Base-by-base conservation (phyloP, 2,888 invertebrate genomes). In the Drosophila multiciliata region DNA sequence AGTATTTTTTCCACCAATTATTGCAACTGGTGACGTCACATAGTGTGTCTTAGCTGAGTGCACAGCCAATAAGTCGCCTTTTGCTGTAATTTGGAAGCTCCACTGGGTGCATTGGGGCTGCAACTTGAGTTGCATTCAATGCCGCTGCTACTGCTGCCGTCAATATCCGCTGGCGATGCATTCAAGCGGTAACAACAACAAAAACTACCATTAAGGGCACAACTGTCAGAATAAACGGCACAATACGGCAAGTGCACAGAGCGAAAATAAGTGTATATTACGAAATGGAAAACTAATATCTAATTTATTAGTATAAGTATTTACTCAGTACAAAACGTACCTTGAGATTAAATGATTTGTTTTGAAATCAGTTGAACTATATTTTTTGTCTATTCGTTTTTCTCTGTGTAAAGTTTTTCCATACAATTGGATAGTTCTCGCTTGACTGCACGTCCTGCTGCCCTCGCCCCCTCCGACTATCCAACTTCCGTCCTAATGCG, bases 91-190 rank as follows among this genome's bases (percentile, higher is more conserved):
- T 64, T 52, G 66, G 36, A 36, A 50, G 75, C 64, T 49, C 20
- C 67, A 57, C 36, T 54, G 11, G 36, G 54, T 54, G 17, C 38
- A 12, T 54, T 58, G 33, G 45, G 35, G 12, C 53, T 48, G 36
- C 55, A 45, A 29, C 23, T 50, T 35, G 57, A 52, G 58, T 40
- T 77, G 87, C 87, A 82, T 70, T 77, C 32, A 63, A 50, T 36
- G 36, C 58, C 66, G 64, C 61, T 70, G 83, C 65, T 81, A 89
- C 86, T 84, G 64, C 20, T 45, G 45, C 70, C 64, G 83, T 59
- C 83, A 89, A 84, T 84, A 89, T 89, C 83, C 83, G 83, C 81
- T 78, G 73, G 70, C 82, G 52, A 79, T 84, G 87, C 89, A 87
- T 75, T 85, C 89, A 89, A 76, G 84, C 84, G 87, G 58, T 75